Evolutionary conservation across 2,797 vertebrate genomes (phyloP), one percentile per base, ranked within the genome.

Genomic region (Pseudochromis fuscus): DNA sequence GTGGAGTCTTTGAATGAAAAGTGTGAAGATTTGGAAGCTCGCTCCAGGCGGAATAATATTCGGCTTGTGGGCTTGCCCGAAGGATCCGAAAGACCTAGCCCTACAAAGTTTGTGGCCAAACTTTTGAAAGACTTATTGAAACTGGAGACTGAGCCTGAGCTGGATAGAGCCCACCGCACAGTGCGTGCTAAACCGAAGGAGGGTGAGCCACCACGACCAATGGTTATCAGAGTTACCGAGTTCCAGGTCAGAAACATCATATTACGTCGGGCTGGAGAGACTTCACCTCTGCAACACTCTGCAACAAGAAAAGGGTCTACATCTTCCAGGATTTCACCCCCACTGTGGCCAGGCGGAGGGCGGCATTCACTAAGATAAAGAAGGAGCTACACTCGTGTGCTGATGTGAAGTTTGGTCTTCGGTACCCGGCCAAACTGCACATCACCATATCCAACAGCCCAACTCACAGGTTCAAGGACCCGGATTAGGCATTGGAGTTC

Each of bases 21-120:
- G 23, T 78, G 68, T 50, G 55, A 76, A 12, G 58, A 70, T 3
- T 3, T 70, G 15, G 66, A 76, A 28, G 73, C 33, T 1, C 50
- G 46, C 5, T 45, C 27, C 2, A 45, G 67, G 15, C 27, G 51
- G 38, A 51, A 77, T 11, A 71, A 70, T 13, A 19, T 73, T 4
- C 3, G 51, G 2, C 16, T 80, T 0, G 12, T 71, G 27, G 61
- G 72, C 1, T 4, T 80, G 5, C 48, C 42, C 0, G 42, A 71
- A 28, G 72, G 53, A 11, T 9, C 16, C 4, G 35, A 80, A 24
- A 70, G 64, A 24, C 51, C 2, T 12, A n/a, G 15, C 5, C 76
- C 64, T 1, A 64, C 63, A 21, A 45, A 79, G 18, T 74, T 38
- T 59, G 8, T 40, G 4, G 51, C 52, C 15, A 13, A 48, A 11